Evolutionary conservation across 1,140 invertebrate genomes (phyloP).

Genomic region (Hypothenemus hampei): DNA sequence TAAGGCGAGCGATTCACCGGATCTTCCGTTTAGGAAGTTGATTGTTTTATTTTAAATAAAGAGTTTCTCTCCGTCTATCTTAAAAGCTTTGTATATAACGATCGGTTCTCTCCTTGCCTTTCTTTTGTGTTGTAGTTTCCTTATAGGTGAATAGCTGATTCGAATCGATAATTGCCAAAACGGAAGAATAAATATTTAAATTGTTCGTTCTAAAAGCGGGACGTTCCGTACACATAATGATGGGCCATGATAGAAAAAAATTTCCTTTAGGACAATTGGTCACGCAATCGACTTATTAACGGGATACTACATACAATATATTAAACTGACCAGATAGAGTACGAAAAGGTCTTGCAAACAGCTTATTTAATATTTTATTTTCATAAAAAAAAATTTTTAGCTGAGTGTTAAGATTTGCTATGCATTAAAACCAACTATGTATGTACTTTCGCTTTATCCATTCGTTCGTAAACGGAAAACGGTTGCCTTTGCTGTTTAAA

Average conservation of each 20-base stretch:
- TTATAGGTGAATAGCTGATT: background rate
- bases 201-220: background rate
- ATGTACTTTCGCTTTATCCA: constrained; percentile 10
- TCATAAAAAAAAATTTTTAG: too few relatives aligned
- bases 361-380: too few relatives aligned
- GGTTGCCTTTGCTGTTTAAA: constrained; percentile 3
- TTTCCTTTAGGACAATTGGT: background rate
- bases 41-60: constrained; percentile 29
- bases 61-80: constrained; percentile 17
- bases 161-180: constrained; percentile 1
- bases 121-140: constrained; percentile 2
- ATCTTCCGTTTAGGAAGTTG: constrained; percentile 20
- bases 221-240: background rate
- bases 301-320: too few relatives aligned
- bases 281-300: background rate
- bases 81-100: constrained; percentile 16
- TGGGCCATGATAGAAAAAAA: background rate
- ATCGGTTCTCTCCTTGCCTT: background rate
- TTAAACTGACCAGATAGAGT: too few relatives aligned
- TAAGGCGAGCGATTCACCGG: constrained; percentile 18
- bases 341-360: too few relatives aligned
- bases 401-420: too few relatives aligned
- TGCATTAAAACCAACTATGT: too few relatives aligned
- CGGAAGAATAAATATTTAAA: constrained; percentile 1
- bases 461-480: constrained; percentile 1